Evolutionary conservation across 2,888 invertebrate species (phyloP), one percentile per base, ranked within the genome.

Genomic region (Halictus ligatus): DNA sequence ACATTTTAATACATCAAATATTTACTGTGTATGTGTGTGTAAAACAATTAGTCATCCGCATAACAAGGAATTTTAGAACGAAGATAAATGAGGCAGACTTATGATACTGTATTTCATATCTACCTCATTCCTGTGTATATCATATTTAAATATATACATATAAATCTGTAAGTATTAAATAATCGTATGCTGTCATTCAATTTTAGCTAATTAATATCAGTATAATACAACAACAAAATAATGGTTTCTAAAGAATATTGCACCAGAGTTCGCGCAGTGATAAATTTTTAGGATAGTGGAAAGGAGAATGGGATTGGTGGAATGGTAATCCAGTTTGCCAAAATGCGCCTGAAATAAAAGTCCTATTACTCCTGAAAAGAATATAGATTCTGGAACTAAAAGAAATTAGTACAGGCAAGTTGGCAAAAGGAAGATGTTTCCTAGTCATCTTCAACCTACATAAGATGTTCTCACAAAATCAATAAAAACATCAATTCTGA

Each of bases 301-400:
- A 75, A 58, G 80, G 86, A 77, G 75, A 74, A 50, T 75, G 73
- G 82, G 84, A 85, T 84, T 67, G 77, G 40, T 77, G 79, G 81
- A 71, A 78, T 86, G 80, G 84, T 87, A 87, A 81, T 90, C 86
- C 90, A 89, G 88, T 92, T 92, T 93, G 93, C 93, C 92, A 93
- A 92, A 93, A 92, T 93, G 92, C 91, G 92, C 92, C 94, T 95
- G 94, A 94, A 94, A 94, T 92, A 91, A 94, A 94, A 94, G 86
- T 91, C 83, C 85, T 80, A 90, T 94, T 92, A 93, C 90, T 92
- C 93, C 94, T 94, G 94, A 91, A 94, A 94, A 92, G 87, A 94
- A 93, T 88, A 91, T 84, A 87, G 85, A 90, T 91, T 94, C 94
- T 94, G 94, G 90, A 94, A 94, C 91, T 91, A 93, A 94, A 94